phyloP scores from a whole-genome alignment of 2,113 vertebrate species.

The Psittacara wagleri region DNA sequence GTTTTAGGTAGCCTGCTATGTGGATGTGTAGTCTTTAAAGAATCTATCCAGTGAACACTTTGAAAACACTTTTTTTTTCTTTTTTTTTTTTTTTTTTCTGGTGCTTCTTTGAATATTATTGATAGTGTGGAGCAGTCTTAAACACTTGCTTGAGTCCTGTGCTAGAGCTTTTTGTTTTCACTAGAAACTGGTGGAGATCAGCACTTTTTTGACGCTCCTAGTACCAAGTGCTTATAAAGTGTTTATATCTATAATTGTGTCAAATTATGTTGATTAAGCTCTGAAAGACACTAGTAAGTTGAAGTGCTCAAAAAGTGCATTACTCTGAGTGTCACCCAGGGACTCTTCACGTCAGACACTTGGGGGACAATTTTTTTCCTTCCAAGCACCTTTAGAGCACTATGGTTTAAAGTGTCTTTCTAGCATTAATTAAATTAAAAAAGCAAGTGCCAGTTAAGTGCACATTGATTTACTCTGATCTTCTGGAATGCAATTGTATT shows the following conservation, averaged over 20 bases:
- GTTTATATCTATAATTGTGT: conserved; percentile 77
- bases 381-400: conserved; percentile 45
- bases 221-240: conserved; percentile 71
- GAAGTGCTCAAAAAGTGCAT: conserved; percentile 74
- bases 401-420: conserved; percentile 68
- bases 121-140: conserved; percentile 37
- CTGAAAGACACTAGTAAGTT: conserved; percentile 71
- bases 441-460: conserved; percentile 57
- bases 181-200: conserved; percentile 61
- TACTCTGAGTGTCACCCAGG: conserved; percentile 71
- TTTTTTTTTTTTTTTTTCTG: neutral
- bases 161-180: conserved; percentile 59
- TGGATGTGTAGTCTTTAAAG: neutral
- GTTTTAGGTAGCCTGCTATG: neutral
- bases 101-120: conserved; percentile 32
- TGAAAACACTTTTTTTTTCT: neutral
- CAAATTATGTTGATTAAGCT: conserved; percentile 75
- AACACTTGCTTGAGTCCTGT: conserved; percentile 51
- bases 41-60: neutral
- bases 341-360: conserved; percentile 65
- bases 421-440: conserved; percentile 70
- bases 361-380: conserved; percentile 56
- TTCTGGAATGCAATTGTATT: conserved; percentile 46
- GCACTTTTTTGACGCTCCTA: conserved; percentile 71
- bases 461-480: conserved; percentile 48